Conservation (phyloP, 2,113 vertebrate species). For the Callaeas wilsoni region DNA sequence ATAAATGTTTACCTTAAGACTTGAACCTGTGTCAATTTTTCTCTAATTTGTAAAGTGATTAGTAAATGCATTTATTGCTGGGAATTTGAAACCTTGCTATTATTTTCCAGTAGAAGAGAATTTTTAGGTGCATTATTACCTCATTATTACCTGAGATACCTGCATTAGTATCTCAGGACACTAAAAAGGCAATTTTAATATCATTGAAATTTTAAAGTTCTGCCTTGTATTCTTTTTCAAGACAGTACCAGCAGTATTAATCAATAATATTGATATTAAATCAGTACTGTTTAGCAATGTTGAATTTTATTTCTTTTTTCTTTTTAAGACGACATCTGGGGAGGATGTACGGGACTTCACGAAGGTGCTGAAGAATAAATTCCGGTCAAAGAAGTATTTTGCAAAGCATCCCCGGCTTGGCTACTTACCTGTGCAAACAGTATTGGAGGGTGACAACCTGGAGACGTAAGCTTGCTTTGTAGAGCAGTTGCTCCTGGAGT, state of each 20-base stretch:
- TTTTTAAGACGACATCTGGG: slow-evolving; percentile 89
- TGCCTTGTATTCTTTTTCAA: not conserved
- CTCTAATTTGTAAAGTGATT: not conserved
- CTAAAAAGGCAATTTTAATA: not conserved
- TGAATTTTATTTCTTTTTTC: not conserved
- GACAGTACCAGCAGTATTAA: not conserved
- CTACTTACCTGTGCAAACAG: slow-evolving; percentile 96
- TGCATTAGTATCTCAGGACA: not conserved
- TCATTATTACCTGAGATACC: too few relatives aligned
- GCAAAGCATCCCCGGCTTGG: slow-evolving; percentile 95
- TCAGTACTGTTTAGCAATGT: not conserved
- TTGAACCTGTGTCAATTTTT: not conserved
- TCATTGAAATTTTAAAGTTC: not conserved
- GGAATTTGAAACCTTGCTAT: not conserved
- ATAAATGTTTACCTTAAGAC: not conserved
- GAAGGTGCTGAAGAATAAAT: slow-evolving; percentile 98
- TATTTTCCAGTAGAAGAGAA: not conserved
- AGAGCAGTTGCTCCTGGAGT: not conserved
- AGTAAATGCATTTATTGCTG: not conserved
- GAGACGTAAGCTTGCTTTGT: slow-evolving; percentile 85
- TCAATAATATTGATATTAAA: not conserved
- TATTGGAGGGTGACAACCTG: slow-evolving; percentile 95
- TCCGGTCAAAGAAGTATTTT: slow-evolving; percentile 97
- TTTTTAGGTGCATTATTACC: not conserved
- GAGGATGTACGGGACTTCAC: slow-evolving; percentile 98